phyloP scores from a whole-genome alignment of 2,797 vertebrate genomes.

The Hypotaenidia philippensis region DNA sequence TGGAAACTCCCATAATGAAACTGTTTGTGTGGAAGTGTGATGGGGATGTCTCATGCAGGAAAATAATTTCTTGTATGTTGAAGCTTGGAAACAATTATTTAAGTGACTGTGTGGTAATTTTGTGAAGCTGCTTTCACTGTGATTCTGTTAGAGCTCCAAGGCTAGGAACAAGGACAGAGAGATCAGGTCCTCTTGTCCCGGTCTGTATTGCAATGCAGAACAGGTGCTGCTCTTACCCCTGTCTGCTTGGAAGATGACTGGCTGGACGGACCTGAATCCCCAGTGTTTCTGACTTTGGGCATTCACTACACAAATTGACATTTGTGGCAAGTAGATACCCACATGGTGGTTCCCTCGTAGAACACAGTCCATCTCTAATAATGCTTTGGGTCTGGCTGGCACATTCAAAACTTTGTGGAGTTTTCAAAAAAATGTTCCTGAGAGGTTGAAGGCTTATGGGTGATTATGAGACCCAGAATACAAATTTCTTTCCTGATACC shows the following conservation, averaged over 20 bases:
- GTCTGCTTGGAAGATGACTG: not conserved
- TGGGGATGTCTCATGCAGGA: not conserved
- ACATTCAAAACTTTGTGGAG: not conserved
- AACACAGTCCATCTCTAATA: not conserved
- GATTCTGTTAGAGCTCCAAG: not conserved
- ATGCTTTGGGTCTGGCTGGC: rapidly evolving
- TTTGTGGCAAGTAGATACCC: not conserved
- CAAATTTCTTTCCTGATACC: not conserved
- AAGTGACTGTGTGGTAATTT: not conserved
- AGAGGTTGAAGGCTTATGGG: not conserved
- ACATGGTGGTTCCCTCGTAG: not conserved
- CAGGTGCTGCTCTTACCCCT: not conserved
- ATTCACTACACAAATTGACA: not conserved
- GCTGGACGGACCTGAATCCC: not conserved
- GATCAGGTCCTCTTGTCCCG: not conserved
- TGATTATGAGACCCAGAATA: not conserved
- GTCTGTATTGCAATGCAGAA: not conserved
- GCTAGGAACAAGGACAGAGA: no score
- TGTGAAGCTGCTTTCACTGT: not conserved
- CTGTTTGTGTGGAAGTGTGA: not conserved
- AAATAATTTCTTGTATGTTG: not conserved
- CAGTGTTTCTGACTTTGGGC: not conserved
- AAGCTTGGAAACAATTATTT: not conserved
- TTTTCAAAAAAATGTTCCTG: not conserved
- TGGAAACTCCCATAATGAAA: not conserved